These are phyloP conservation scores for Oeneis ivallda DNA, from an alignment of 2,888 invertebrate species.

Conservation along the genomic window DNA sequence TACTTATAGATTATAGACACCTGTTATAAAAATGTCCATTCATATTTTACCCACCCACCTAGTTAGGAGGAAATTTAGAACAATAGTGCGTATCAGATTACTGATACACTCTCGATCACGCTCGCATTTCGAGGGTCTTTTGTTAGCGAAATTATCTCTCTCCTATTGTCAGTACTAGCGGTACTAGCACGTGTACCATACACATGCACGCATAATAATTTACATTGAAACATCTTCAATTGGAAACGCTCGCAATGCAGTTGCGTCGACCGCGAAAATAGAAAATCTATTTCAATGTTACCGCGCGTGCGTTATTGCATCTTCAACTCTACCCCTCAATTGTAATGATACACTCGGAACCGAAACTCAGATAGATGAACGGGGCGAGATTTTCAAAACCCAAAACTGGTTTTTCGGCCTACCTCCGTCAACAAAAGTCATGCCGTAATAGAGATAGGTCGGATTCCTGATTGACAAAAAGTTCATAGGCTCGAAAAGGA, in stretches of 20 bases:
- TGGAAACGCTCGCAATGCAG: constrained; percentile 14
- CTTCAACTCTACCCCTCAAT: constrained; percentile 15
- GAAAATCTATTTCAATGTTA: constrained; percentile 36
- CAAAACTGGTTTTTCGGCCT: constrained; percentile 22
- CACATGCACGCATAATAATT: constrained; percentile 21
- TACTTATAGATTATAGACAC: too few species aligned
- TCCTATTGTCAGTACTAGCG: constrained; percentile 20
- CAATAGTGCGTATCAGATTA: constrained; percentile 52
- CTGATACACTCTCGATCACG: constrained; percentile 53
- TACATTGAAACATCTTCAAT: constrained; percentile 23
- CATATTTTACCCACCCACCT: constrained; percentile 44
- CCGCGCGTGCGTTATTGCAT: constrained; percentile 21
- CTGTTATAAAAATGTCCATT: neutral
- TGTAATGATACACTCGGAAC: neutral
- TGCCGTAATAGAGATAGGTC: constrained; percentile 25
- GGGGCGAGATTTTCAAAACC: constrained; percentile 1
- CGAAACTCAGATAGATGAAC: neutral
- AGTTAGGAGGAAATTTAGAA: constrained; percentile 49
- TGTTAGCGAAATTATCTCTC: constrained; percentile 22
- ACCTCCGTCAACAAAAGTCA: constrained; percentile 8
- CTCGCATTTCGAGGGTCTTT: constrained; percentile 29
- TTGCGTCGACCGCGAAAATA: constrained; percentile 35
- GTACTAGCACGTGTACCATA: constrained; percentile 28
- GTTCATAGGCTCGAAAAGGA: constrained; percentile 70
- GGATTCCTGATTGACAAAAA: constrained; percentile 44